Evolutionary conservation across 1,140 invertebrate species (phyloP).

Genomic region (Helicorthomorpha holstii): DNA sequence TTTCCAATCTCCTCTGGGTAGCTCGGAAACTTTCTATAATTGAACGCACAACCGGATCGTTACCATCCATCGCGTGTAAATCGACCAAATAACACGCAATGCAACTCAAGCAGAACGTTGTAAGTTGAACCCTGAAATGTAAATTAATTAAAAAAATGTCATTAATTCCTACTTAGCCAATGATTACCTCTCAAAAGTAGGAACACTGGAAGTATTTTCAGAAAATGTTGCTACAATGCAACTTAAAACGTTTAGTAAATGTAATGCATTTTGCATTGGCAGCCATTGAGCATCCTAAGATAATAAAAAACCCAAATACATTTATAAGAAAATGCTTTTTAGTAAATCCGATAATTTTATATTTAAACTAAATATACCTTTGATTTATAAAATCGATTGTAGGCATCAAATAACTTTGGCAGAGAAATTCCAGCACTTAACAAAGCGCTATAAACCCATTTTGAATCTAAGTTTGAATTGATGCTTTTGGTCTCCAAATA

Average conservation of each 20-base stretch:
- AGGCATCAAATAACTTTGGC: conserved; percentile 27
- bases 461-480: conserved; percentile 17
- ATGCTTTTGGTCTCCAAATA: conserved; percentile 25
- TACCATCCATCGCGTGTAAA: conserved; percentile 21
- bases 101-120: conserved; percentile 21
- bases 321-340: conserved; percentile 1
- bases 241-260: conserved; percentile 22
- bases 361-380: conserved; percentile 18
- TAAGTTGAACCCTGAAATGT: conserved; percentile 20
- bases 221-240: conserved; percentile 19
- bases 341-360: not conserved
- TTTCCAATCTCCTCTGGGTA: conserved; percentile 21
- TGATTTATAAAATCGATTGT: conserved; percentile 29
- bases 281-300: conserved; percentile 23
- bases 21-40: conserved; percentile 19
- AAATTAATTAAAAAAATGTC: conserved; percentile 5
- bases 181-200: conserved; percentile 21
- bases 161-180: conserved; percentile 1
- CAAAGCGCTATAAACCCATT: conserved; percentile 28
- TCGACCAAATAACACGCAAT: conserved; percentile 27
- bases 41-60: conserved; percentile 15
- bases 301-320: not conserved
- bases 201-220: conserved; percentile 16
- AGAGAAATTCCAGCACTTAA: conserved; percentile 26
- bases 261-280: conserved; percentile 19